Percentiles rank a stretch among this genome's conserved stretches.
Conservation (phyloP, 2,797 vertebrate genomes). For the Sebastes flavidus region DNA sequence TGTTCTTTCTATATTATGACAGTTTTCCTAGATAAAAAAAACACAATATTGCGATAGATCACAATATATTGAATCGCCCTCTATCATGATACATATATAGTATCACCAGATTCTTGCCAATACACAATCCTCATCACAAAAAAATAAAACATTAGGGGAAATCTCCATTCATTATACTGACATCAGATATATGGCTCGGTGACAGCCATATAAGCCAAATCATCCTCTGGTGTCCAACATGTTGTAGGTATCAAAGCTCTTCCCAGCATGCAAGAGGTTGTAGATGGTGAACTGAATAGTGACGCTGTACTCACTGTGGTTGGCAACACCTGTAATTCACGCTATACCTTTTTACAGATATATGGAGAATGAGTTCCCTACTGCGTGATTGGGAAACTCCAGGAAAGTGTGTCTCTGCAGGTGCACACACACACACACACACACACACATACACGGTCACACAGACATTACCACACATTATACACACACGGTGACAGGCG, state of each 20-base stretch:
- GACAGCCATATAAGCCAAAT: neutral
- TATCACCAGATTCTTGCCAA: no score
- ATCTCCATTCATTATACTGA: neutral
- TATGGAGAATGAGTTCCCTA: neutral
- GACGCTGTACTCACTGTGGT: neutral
- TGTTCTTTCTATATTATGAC: no score
- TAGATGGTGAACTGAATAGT: neutral
- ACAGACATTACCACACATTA: slow-evolving; percentile 50
- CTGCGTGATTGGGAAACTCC: neutral
- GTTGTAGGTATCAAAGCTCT: neutral
- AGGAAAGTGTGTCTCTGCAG: neutral
- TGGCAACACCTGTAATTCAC: neutral
- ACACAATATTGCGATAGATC: accelerated
- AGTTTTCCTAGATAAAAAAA: no score
- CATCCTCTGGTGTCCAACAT: neutral
- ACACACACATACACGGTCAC: neutral
- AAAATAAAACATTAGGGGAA: neutral
- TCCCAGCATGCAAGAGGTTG: neutral
- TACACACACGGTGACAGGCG: slow-evolving; percentile 52
- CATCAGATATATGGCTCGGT: neutral
- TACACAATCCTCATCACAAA: neutral
- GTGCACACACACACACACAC: neutral
- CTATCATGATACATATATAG: no score
- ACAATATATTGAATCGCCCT: no score
- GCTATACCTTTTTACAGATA: neutral